These are phyloP conservation scores for Acanthosoma haemorrhoidale DNA, from an alignment of 2,888 invertebrate genomes.

Conservation along the genomic window DNA sequence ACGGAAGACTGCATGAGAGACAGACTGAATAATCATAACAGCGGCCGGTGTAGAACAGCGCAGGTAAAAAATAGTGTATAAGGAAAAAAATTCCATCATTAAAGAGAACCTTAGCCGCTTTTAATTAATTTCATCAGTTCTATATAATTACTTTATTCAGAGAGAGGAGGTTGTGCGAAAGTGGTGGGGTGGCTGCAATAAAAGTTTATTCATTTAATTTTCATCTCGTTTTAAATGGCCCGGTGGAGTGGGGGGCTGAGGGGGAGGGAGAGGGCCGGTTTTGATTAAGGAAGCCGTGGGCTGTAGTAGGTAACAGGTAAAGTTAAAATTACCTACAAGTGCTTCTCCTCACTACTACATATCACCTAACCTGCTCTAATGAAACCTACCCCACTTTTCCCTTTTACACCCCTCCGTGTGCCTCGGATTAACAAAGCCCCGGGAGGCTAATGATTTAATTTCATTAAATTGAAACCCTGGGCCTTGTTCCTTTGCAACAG, in stretches of 20 bases:
- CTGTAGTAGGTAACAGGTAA: conserved; percentile 29
- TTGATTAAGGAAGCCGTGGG: conserved; percentile 30
- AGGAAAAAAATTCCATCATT: conserved; percentile 22
- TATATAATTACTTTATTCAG: conserved; percentile 30
- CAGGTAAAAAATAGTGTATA: background rate
- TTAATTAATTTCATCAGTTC: conserved; percentile 32
- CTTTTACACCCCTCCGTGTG: conserved; percentile 19
- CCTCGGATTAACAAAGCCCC: conserved; percentile 30
- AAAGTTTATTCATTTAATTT: conserved; percentile 40
- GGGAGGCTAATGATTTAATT: conserved; percentile 27
- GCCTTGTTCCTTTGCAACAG: background rate
- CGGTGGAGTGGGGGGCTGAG: background rate
- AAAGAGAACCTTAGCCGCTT: conserved; percentile 24
- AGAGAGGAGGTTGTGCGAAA: background rate
- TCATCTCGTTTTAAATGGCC: conserved; percentile 35
- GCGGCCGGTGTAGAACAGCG: no score
- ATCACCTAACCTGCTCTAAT: conserved; percentile 27
- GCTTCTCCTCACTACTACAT: conserved; percentile 23
- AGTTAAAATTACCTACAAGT: conserved; percentile 32
- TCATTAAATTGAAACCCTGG: conserved; percentile 28
- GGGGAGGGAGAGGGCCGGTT: conserved; percentile 18
- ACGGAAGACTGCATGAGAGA: background rate
- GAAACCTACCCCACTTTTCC: conserved; percentile 29
- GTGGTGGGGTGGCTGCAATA: conserved; percentile 22
- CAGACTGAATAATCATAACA: background rate